A percentile compares a stretch with the other conserved stretches of the same genome.
These are phyloP conservation scores for Agriotes lineatus DNA, from an alignment of 2,888 invertebrate species.

Conservation along the genomic window DNA sequence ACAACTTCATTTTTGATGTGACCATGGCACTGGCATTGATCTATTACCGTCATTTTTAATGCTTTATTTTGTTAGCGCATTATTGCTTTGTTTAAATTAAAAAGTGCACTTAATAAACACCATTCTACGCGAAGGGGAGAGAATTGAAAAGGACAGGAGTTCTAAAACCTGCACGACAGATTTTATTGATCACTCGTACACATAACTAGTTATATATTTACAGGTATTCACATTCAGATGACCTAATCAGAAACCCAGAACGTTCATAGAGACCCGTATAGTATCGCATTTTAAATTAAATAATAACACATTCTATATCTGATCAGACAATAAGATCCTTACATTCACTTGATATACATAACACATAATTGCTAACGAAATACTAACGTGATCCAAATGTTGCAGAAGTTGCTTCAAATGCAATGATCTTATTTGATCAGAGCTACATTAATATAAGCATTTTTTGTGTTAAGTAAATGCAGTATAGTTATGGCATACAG, in stretches of 20 bases:
- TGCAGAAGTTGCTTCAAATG: conserved; percentile 17
- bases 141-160: background rate
- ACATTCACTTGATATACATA: conserved; percentile 24
- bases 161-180: conserved; percentile 62
- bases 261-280: conserved; percentile 64
- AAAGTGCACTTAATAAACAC: no score
- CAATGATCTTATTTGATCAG: conserved; percentile 35
- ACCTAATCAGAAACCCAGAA: conserved; percentile 61
- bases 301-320: conserved; percentile 57
- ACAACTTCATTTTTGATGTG: no score
- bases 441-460: conserved; percentile 44
- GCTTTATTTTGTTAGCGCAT: no score
- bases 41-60: no score
- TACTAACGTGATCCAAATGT: background rate
- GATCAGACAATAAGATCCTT: conserved; percentile 38
- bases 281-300: conserved; percentile 59
- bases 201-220: conserved; percentile 66
- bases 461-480: conserved; percentile 40
- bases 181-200: conserved; percentile 66
- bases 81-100: no score
- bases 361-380: conserved; percentile 7
- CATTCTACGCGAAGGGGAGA: background rate
- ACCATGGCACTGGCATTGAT: no score
- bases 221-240: conserved; percentile 66
- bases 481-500: conserved; percentile 32